phyloP scores from a whole-genome alignment of 2,888 invertebrate genomes.

The Dolichopus griseipennis region DNA sequence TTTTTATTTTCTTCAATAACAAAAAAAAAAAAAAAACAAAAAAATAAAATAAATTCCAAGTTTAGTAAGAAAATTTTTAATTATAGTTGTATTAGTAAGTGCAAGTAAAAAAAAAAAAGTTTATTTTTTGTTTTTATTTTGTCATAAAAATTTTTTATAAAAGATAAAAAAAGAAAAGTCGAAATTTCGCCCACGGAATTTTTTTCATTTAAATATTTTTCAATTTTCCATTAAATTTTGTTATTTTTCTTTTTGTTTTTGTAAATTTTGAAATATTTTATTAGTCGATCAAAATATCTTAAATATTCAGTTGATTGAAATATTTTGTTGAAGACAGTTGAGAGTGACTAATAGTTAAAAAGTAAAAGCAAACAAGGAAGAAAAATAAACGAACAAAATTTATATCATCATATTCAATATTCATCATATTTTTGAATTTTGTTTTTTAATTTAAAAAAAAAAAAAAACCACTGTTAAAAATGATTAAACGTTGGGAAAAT shows the following conservation, averaged over 20 bases:
- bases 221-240: not conserved
- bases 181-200: not conserved
- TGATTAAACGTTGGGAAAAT: conserved; percentile 4
- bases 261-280: not conserved
- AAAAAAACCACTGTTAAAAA: not conserved
- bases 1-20: not conserved
- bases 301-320: not conserved
- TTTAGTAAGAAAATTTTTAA: not conserved
- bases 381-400: not conserved
- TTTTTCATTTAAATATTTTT: not conserved
- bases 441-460: no score
- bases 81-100: not conserved
- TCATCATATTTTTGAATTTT: no score
- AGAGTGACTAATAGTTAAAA: not conserved
- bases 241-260: not conserved
- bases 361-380: not conserved
- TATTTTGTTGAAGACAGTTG: conserved; percentile 5
- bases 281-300: not conserved
- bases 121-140: not conserved
- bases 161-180: not conserved
- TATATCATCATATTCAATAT: no score
- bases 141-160: not conserved
- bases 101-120: not conserved
- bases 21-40: no score
- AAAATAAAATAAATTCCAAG: not conserved